phyloP scores from a whole-genome alignment of 2,797 vertebrate species.

The Scleropages formosus region DNA sequence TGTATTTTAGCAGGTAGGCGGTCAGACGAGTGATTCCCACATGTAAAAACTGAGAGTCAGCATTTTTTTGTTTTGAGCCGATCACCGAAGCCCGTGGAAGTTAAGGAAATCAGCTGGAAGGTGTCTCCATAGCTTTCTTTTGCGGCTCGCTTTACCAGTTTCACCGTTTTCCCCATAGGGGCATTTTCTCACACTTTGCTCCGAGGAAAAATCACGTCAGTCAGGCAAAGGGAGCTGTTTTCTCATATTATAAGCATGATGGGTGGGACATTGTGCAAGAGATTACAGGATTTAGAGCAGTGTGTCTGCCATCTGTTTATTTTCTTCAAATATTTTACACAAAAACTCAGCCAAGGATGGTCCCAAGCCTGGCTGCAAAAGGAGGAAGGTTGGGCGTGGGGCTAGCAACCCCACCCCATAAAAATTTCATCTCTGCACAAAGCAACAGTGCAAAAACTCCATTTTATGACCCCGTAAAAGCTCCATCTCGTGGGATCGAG shows the following conservation, averaged over 20 bases:
- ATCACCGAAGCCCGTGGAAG: conserved; percentile 12
- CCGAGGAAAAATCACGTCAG: conserved; percentile 28
- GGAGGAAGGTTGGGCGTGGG: no score
- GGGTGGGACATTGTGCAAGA: conserved; percentile 45
- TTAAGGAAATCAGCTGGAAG: conserved; percentile 23
- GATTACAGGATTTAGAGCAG: conserved; percentile 67
- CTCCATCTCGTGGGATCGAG: no score
- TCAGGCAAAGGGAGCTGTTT: conserved; percentile 41
- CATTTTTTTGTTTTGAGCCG: not conserved
- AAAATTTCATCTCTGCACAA: no score
- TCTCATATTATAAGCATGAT: conserved; percentile 41
- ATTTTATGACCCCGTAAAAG: no score
- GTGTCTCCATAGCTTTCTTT: conserved; percentile 17
- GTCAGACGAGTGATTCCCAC: not conserved
- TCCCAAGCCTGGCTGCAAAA: no score
- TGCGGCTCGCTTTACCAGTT: not conserved
- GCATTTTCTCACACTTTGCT: conserved; percentile 11
- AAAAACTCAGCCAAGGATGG: no score
- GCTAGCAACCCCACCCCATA: no score
- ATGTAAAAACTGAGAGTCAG: not conserved
- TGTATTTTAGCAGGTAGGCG: conserved; percentile 14
- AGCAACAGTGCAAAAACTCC: no score
- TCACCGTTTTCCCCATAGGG: conserved; percentile 32
- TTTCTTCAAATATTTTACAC: not conserved
- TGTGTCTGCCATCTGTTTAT: conserved; percentile 51